These are phyloP conservation scores for Heliconius nattereri DNA, from an alignment of 1,140 invertebrate genomes.

Conservation along the genomic window DNA sequence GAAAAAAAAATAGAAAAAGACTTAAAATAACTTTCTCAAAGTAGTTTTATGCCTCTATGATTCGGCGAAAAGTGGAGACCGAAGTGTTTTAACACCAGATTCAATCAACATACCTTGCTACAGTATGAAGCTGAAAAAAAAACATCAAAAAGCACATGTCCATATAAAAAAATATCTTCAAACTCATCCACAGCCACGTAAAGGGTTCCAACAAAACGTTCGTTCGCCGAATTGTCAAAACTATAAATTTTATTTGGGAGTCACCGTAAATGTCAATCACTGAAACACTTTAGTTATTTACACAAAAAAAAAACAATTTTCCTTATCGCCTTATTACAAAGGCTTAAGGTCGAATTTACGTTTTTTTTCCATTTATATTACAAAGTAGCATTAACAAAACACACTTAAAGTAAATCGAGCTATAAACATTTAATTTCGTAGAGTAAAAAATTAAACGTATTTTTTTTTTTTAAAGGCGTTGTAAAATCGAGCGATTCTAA, in stretches of 20 bases:
- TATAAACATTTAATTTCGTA: slow-evolving; percentile 54
- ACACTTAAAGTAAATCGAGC: slow-evolving; percentile 51
- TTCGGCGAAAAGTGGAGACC: too few relatives aligned
- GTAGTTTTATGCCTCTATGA: too few relatives aligned
- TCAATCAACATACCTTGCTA: too few relatives aligned
- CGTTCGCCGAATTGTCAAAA: slow-evolving; percentile 65
- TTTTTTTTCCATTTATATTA: slow-evolving; percentile 26
- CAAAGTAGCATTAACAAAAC: slow-evolving; percentile 57
- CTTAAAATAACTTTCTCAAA: too few relatives aligned
- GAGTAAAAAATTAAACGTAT: slow-evolving; percentile 53
- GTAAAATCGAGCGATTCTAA: slow-evolving; percentile 49
- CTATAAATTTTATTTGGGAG: slow-evolving; percentile 66
- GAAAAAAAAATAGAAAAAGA: too few relatives aligned
- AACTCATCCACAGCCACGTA: slow-evolving; percentile 24
- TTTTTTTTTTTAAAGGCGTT: slow-evolving; percentile 46
- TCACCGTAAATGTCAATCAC: slow-evolving; percentile 66
- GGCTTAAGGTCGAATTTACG: slow-evolving; percentile 34
- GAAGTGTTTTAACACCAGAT: too few relatives aligned
- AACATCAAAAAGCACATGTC: neutral
- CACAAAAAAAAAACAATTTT: slow-evolving; percentile 12
- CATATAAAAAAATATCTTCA: neutral
- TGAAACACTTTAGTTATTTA: slow-evolving; percentile 46
- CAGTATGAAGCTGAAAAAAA: neutral
- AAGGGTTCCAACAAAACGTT: slow-evolving; percentile 44
- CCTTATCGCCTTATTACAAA: slow-evolving; percentile 20